Base-by-base conservation (phyloP, 2,888 invertebrate genomes). In the Epinotia ramella region DNA sequence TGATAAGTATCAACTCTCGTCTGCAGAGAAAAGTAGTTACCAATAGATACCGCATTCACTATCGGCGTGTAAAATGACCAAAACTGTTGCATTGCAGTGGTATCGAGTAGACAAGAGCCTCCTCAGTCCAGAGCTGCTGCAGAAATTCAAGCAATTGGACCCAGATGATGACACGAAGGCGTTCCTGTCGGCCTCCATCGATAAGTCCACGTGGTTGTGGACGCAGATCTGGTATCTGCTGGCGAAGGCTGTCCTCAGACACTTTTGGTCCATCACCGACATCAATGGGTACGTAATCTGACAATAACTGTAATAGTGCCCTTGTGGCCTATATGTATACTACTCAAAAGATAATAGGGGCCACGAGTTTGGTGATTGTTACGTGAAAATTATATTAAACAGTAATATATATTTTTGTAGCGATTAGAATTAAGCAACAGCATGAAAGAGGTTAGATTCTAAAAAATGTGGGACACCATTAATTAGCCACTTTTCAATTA, bases 181-280 rank as follows among this genome's bases (percentile, higher is more conserved):
- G 69, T 98, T 98, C 91, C 94, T 98, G 67, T 95, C 96, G 73
- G 91, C 95, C 72, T 97, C 97, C 81, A 96, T 96, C 79, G 96
- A 97, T 81, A 97, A 97, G 88, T 97, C 98, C 3, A 97, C 98
- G 82, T 97, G 97, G 95, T 92, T 99, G 75, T 96, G 98, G 92
- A 96, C 97, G 40, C 98, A 99, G 91, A 95, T 99, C 78, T 98
- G 98, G 97, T 98, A 99, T 91, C 96, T 97, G 56, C 83, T 99
- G 56, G 97, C 97, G 18, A 97, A 97, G 83, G 96, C 97, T n/a
- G 92, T 99, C 59, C 95, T 99, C 24, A 96, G 97, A 79, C 96
- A 97, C 92, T 98, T 99, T 94, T 97, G 99, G 97, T 97, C 98
- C 46, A 97, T 97, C 88, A 99, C 99, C 2, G 98, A 98, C 82